Evolutionary conservation across 1,140 invertebrate genomes (phyloP), one percentile per base, ranked within the genome.

Genomic region (Zaprionus taronus): DNA sequence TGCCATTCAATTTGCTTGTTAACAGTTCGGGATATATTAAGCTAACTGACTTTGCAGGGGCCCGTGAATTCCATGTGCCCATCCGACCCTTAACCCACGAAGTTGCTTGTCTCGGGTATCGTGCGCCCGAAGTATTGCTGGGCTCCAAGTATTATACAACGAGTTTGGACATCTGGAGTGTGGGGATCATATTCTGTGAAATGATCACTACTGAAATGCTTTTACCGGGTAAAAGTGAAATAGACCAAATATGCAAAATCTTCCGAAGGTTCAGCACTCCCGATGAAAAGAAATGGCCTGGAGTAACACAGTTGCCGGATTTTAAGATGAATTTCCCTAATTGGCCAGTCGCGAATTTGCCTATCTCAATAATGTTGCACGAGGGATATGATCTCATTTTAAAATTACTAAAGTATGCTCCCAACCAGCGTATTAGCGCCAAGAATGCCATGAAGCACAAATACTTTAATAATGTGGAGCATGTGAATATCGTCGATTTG

Each of bases 171-270:
- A 95, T 99, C 7, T 99, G 98, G 98, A 98, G 98, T 92, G 94
- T 99, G 38, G 98, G 98, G 15, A 99, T 98, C 92, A 99, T 99
- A 81, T 97, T 97, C 94, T 96, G 96, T 9, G 97, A 98, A 95
- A 98, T 98, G 97, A 94, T 97, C 11, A 96, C 95, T 31, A 96
- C 95, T 77, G 95, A 95, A 79, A 96, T 98, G 26, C 92, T 99
- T 17, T 99, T 99, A 93, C 97, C 98, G 26, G 98, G 98, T 12
- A 98, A 99, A 93, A 98, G 97, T n/a, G 98, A 99, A 94, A 99
- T 99, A 80, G 98, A 99, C 94, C 98, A 99, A 92, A 93, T 99
- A 5, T 99, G 98, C 93, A 95, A 97, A 83, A 98, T 99, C 92
- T 99, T 99, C 93, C 95, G 96, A 76, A 97, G 97, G 55, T 93